These are phyloP conservation scores for Parauchenoglanis punctatus DNA, from an alignment of 2,797 vertebrate genomes.

Conservation along the genomic window DNA sequence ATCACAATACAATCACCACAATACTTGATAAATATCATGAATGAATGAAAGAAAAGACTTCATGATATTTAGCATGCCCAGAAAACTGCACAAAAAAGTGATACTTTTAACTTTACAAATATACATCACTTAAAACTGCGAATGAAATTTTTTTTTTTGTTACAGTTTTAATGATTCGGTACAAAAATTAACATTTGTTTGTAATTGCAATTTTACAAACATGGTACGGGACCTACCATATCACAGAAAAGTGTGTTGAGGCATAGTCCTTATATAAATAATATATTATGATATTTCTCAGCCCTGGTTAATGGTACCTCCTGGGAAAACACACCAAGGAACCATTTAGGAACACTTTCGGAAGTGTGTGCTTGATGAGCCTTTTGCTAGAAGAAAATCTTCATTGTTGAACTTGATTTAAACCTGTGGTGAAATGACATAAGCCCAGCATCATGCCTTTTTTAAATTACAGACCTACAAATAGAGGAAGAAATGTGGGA, in stretches of 20 bases:
- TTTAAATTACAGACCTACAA: background rate
- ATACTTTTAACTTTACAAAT: no score
- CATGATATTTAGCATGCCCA: background rate
- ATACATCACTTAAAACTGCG: no score
- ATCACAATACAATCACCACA: background rate
- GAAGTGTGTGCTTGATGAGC: background rate
- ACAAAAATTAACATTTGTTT: no score
- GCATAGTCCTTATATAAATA: background rate
- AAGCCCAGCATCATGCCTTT: background rate
- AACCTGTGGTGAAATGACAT: background rate
- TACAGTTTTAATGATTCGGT: no score
- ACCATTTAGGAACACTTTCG: background rate
- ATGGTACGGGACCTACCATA: no score
- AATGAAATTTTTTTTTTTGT: no score
- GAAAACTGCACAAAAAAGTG: background rate
- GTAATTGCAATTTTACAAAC: no score
- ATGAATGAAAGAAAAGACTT: background rate
- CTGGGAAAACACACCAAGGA: background rate
- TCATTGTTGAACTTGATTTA: background rate
- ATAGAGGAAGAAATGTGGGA: background rate
- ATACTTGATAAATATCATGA: background rate
- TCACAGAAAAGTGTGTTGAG: background rate
- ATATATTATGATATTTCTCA: background rate
- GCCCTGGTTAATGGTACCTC: background rate
- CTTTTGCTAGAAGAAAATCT: background rate